Percentiles rank a stretch among this genome's conserved stretches.
These are phyloP conservation scores for Noctua janthe DNA, from an alignment of 2,888 invertebrate genomes.

Conservation along the genomic window DNA sequence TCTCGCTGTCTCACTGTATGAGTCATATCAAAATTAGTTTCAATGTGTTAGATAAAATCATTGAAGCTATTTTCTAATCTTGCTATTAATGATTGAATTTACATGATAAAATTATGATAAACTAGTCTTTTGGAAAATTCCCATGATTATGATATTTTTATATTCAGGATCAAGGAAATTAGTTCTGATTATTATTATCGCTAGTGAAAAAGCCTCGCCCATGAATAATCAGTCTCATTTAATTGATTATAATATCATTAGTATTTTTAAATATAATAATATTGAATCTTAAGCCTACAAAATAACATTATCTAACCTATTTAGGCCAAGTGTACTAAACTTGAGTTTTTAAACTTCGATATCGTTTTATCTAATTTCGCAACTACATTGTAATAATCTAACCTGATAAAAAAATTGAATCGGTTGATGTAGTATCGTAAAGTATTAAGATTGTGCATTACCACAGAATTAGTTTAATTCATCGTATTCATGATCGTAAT, in stretches of 20 bases:
- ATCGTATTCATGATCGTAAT: not conserved
- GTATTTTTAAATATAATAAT: not conserved
- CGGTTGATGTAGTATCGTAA: constrained; percentile 1
- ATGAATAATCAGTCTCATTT: not conserved
- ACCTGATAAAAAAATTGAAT: constrained; percentile 33
- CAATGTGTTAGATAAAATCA: constrained; percentile 1
- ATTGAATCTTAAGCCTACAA: not conserved
- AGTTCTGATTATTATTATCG: not conserved
- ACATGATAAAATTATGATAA: constrained; percentile 10
- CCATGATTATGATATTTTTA: not conserved
- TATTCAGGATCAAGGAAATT: not conserved
- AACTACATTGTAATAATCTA: constrained; percentile 11
- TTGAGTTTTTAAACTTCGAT: constrained; percentile 18
- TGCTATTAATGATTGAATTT: constrained; percentile 3
- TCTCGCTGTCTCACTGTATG: not conserved
- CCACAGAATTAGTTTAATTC: not conserved
- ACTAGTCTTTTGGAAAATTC: not conserved
- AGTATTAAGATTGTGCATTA: constrained; percentile 14
- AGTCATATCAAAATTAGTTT: not conserved
- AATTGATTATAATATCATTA: not conserved
- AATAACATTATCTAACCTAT: constrained; percentile 11
- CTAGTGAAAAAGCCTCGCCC: not conserved
- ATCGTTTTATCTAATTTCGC: constrained; percentile 28
- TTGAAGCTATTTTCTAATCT: not conserved
- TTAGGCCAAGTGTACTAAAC: constrained; percentile 12